phyloP scores from a whole-genome alignment of 2,888 invertebrate species.

The Cancer borealis region DNA sequence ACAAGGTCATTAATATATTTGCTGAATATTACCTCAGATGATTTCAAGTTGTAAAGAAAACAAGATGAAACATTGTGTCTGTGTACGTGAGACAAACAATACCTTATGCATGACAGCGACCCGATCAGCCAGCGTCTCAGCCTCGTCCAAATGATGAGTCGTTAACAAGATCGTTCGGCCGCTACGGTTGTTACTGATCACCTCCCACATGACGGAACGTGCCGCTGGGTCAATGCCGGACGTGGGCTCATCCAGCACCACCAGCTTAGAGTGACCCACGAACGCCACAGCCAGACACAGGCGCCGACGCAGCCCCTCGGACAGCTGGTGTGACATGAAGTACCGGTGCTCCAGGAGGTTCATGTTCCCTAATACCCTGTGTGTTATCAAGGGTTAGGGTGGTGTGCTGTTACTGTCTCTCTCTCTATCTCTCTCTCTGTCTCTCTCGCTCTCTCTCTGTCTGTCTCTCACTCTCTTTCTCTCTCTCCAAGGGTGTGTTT shows the following conservation, averaged over 20 bases:
- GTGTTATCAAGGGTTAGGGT: neutral
- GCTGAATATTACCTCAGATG: too few relatives aligned
- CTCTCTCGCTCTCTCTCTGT: too few relatives aligned
- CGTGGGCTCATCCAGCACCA: constrained; percentile 77
- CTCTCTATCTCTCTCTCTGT: too few relatives aligned
- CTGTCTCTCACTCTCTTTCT: too few relatives aligned
- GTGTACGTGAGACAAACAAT: neutral
- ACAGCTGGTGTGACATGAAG: constrained; percentile 66
- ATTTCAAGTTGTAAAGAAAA: neutral
- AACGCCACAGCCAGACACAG: constrained; percentile 75
- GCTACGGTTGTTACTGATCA: constrained; percentile 65
- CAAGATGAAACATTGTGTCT: too few relatives aligned
- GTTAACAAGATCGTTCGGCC: constrained; percentile 73
- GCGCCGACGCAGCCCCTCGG: constrained; percentile 69
- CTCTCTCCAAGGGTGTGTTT: too few relatives aligned
- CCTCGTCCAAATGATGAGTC: constrained; percentile 77
- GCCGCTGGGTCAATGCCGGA: constrained; percentile 75
- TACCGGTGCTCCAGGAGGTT: constrained; percentile 55
- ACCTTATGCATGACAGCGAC: constrained; percentile 76
- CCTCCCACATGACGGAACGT: constrained; percentile 75
- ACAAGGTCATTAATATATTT: too few relatives aligned
- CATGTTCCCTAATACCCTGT: constrained; percentile 68
- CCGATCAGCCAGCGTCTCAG: constrained; percentile 75
- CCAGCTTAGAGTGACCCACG: constrained; percentile 71
- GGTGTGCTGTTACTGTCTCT: too few relatives aligned